Conservation (phyloP, 2,888 invertebrate genomes). For the Siphlonurus alternatus region DNA sequence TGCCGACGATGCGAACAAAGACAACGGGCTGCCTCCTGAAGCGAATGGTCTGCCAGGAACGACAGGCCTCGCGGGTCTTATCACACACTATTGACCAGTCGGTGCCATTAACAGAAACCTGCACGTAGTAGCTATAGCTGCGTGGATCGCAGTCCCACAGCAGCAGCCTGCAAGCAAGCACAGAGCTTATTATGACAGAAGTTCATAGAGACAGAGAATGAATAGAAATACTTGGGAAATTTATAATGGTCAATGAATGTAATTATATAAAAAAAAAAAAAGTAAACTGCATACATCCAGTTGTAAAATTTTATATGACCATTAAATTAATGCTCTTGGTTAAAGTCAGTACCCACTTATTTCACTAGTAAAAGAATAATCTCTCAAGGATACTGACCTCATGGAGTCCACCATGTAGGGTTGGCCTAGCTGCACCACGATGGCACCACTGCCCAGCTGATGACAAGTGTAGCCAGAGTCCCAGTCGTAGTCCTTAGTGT, state of each 20-base stretch:
- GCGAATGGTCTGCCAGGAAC: constrained; percentile 86
- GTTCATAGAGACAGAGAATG: too few species aligned
- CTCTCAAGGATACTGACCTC: too few species aligned
- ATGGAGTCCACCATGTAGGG: constrained; percentile 85
- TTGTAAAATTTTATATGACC: too few species aligned
- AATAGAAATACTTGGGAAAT: too few species aligned
- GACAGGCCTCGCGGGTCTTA: constrained; percentile 65
- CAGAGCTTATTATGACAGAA: too few species aligned
- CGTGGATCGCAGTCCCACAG: constrained; percentile 96
- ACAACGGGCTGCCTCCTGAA: constrained; percentile 77
- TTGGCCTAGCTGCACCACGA: constrained; percentile 89
- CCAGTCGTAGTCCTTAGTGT: constrained; percentile 92
- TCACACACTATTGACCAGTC: constrained; percentile 88
- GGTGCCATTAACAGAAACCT: constrained; percentile 81
- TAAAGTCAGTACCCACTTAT: too few species aligned
- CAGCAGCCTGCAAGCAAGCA: constrained; percentile 41
- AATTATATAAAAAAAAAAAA: too few species aligned
- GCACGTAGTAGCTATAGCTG: constrained; percentile 89
- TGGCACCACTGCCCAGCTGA: constrained; percentile 85
- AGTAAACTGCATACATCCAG: too few species aligned
- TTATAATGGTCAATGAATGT: neutral
- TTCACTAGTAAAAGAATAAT: too few species aligned
- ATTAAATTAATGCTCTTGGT: too few species aligned
- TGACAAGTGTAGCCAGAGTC: constrained; percentile 97
- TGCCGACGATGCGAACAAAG: constrained; percentile 89